Base-by-base conservation (phyloP, 1,140 invertebrate species). In the Chrysoperla carnea region DNA sequence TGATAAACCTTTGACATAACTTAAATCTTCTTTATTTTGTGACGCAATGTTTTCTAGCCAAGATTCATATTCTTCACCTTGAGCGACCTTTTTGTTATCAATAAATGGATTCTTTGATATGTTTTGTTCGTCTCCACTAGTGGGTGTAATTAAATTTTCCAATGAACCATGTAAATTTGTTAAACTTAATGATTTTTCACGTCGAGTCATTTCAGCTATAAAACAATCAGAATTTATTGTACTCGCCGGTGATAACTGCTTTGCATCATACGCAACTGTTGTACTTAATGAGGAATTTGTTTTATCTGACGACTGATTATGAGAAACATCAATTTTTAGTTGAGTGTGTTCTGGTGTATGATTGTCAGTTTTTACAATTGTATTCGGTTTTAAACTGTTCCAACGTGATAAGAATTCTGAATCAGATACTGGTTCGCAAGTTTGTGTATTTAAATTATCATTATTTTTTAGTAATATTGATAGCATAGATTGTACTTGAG, bases 321-420 rank as follows among this genome's bases (percentile, higher is more conserved):
- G 17, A 5, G 17, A 23, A 23, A 23, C 42, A 15, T 36, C 48
- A 29, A 37, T 40, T 40, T 13, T 11, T 23, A 43, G 33, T 27
- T 33, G 36, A 35, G 37, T 48, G 12, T 57, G 57, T 35, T 59
- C 58, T 23, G 17, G 5, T 23, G 58, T 44, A 42, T 65, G 62
- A 45, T 68, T 70, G 49, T 73, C 70, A 29, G 66, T 58, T 43
- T 70, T 72, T 6, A 72, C 63, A 36, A 73, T 68, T 37, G 64
- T 64, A 55, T 78, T 78, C 14, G 70, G 75, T 56, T 73, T 74
- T 27, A 77, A 62, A 33, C 55, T 66, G 42, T 75, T 70, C 76
- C 76, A 81, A 36, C 77, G 68, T 27, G 66, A 64, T 45, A 83
- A 77, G 52, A 84, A 84, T 52, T 80, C 75, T 36, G 68, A 61